These are phyloP conservation scores for Himalopsyche kuldschensis DNA, from an alignment of 2,888 invertebrate species.

Conservation along the genomic window DNA sequence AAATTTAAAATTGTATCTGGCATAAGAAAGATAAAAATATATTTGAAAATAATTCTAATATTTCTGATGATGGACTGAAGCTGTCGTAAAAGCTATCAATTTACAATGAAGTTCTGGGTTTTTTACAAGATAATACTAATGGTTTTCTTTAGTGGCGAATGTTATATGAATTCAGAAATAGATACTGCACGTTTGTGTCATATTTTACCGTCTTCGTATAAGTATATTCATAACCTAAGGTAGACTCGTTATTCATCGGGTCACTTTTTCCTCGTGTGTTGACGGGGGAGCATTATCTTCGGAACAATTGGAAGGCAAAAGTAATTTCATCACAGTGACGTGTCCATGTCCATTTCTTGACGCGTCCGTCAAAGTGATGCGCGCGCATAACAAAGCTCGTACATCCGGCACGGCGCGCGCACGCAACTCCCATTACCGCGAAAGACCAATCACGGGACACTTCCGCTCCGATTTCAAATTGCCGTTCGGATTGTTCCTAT, in stretches of 20 bases:
- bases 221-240: too few species aligned
- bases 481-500: neutral
- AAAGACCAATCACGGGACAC: slow-evolving; percentile 14
- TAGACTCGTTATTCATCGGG: neutral
- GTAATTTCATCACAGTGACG: neutral
- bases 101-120: too few species aligned
- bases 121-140: too few species aligned
- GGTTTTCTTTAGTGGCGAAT: too few species aligned
- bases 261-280: neutral
- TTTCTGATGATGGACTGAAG: too few species aligned
- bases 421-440: slow-evolving; percentile 17
- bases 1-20: too few species aligned
- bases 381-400: slow-evolving; percentile 18
- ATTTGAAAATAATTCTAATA: too few species aligned
- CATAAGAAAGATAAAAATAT: too few species aligned
- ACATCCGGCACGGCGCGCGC: slow-evolving; percentile 25
- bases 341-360: slow-evolving; percentile 2
- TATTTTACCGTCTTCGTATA: too few species aligned
- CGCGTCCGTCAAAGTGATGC: slow-evolving; percentile 6
- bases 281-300: neutral
- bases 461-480: slow-evolving; percentile 23
- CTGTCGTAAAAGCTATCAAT: too few species aligned
- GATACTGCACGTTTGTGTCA: too few species aligned
- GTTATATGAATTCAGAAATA: too few species aligned
- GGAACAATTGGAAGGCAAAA: neutral